Base-by-base conservation (phyloP, 2,888 invertebrate species). In the Drosophila yooni region DNA sequence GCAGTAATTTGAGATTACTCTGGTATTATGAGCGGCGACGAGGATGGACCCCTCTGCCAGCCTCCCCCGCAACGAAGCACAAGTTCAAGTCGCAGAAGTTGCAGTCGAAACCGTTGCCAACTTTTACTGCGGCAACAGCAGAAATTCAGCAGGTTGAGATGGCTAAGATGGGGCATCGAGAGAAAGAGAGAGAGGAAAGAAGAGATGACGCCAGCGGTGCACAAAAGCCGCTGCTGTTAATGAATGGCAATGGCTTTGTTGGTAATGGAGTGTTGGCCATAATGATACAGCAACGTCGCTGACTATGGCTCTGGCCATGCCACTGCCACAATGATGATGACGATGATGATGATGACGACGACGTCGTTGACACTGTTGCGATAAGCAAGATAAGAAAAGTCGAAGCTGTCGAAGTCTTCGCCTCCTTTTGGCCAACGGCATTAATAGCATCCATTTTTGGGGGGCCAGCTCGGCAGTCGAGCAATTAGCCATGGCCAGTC, bases 1-100 rank as follows among this genome's bases (percentile, higher is more conserved):
- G 82, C 86, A 74, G 88, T 86, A 88, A 87, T 88, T 87, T 79
- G 82, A 89, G 84, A 87, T 88, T 84, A 87, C 79, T 76, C 76
- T 77, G 76, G 77, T 79, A 73, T 81, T 80, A 82, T 77, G 85
- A 69, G 56, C 70, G 46, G 2, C 21, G 54, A 51, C 15, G 57
- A 25, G 2, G 57, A 31, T 29, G 56, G 29, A 21, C 38, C 15
- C 27, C 29, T 40, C 33, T 13, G 29, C 18, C 27, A 3, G 5
- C 8, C 18, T 18, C 0, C 18, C 11, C 10, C 25, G 36, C 18
- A 0, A 6, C 36, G n/a, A 46, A 8, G 15, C 15, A 25, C 46
- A 46, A 25, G 8, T 36, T 27, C 34, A 29, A 56, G 38, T 29
- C 38, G n/a, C 36, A 38, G 11, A 54, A 38, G 54, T 38, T 38